These are phyloP conservation scores for Enteromius unitaeniatus DNA, from an alignment of 2,797 vertebrate genomes.

Conservation along the genomic window DNA sequence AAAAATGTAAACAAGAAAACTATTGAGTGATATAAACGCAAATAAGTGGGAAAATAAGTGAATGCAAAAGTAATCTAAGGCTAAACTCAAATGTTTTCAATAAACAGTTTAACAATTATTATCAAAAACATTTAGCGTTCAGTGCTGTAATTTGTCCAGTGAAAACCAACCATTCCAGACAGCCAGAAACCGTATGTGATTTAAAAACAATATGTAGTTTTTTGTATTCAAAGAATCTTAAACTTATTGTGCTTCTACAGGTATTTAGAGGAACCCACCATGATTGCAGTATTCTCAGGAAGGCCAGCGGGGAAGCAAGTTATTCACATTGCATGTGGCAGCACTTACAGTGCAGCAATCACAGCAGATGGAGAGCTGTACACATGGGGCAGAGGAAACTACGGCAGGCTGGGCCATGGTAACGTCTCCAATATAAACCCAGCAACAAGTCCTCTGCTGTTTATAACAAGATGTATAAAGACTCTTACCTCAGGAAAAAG, in stretches of 20 bases:
- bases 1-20: neutral
- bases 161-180: neutral
- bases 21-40: neutral
- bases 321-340: constrained; percentile 92
- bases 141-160: neutral
- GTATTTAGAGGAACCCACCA: constrained; percentile 92
- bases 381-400: constrained; percentile 97
- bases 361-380: constrained; percentile 96
- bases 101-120: neutral
- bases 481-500: neutral
- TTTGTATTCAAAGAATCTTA: neutral
- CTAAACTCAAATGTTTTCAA: neutral
- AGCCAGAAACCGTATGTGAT: neutral
- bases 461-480: neutral
- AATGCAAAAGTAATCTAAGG: neutral
- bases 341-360: constrained; percentile 95
- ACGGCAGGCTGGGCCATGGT: constrained; percentile 96
- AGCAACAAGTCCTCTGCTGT: neutral
- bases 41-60: neutral
- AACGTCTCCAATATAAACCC: constrained; percentile 40
- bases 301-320: constrained; percentile 93
- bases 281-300: constrained; percentile 90
- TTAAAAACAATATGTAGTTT: neutral
- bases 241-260: constrained; percentile 66
- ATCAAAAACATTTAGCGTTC: neutral